Conservation (phyloP, 2,113 vertebrate species). For the Hippocampus barbouri region DNA sequence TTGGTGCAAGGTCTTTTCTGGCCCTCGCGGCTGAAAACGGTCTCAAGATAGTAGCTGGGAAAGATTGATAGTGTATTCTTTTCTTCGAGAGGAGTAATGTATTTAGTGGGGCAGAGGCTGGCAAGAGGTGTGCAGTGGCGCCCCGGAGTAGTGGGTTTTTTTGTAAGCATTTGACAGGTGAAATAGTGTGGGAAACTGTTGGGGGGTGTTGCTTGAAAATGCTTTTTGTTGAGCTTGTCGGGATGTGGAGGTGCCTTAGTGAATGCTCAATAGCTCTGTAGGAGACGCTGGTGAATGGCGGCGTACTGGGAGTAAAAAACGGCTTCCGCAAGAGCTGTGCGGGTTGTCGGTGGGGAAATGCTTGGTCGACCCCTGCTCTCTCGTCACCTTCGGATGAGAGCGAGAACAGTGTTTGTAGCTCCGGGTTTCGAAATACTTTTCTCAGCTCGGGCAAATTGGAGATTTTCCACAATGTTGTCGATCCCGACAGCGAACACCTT, state of each 20-base stretch:
- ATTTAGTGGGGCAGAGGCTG: constrained; percentile 59
- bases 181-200: constrained; percentile 80
- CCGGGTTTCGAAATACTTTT: constrained; percentile 26
- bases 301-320: constrained; percentile 40
- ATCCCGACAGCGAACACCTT: no score
- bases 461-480: not conserved
- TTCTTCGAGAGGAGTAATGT: constrained; percentile 53
- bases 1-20: constrained; percentile 43
- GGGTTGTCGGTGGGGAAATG: constrained; percentile 44
- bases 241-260: constrained; percentile 61
- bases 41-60: constrained; percentile 34
- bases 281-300: constrained; percentile 65
- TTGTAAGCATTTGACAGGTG: constrained; percentile 75
- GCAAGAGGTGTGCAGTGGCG: constrained; percentile 67
- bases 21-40: constrained; percentile 25
- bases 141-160: constrained; percentile 54
- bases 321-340: constrained; percentile 48
- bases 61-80: constrained; percentile 48
- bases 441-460: constrained; percentile 23
- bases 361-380: constrained; percentile 18
- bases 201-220: constrained; percentile 63
- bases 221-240: constrained; percentile 68
- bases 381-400: constrained; percentile 26
- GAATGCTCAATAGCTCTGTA: constrained; percentile 73
- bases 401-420: constrained; percentile 15